phyloP scores from a whole-genome alignment of 2,888 invertebrate species.

The Poecilobothrus nobilitatus region DNA sequence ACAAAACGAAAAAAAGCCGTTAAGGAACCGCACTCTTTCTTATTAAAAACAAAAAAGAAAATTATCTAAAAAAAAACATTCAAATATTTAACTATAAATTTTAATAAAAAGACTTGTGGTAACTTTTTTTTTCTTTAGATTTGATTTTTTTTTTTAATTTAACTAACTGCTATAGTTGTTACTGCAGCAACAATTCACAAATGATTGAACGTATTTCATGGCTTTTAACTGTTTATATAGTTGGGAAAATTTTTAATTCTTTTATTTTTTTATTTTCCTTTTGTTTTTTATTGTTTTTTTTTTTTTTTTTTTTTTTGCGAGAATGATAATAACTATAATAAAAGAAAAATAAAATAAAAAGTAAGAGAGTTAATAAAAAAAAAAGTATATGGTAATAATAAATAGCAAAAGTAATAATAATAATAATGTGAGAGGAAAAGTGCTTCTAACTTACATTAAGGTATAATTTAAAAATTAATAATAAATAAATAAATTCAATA shows the following conservation, averaged over 20 bases:
- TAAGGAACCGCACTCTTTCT: constrained; percentile 6
- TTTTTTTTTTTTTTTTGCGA: background rate
- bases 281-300: background rate
- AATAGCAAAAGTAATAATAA: no score
- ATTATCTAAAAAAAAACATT: no score
- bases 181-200: constrained; percentile 3
- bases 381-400: no score
- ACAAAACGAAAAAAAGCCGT: background rate
- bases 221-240: background rate
- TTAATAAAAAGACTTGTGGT: background rate
- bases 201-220: constrained; percentile 1
- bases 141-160: no score
- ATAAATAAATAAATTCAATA: no score
- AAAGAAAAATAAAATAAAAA: background rate
- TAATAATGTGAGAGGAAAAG: no score
- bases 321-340: background rate
- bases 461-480: no score
- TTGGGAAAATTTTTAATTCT: background rate
- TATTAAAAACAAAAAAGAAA: background rate
- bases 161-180: background rate
- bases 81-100: no score
- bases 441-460: no score
- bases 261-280: no score
- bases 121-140: background rate
- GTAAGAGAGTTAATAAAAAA: no score